Conservation (phyloP, 1,140 invertebrate genomes). For the Monochamus saltuarius region DNA sequence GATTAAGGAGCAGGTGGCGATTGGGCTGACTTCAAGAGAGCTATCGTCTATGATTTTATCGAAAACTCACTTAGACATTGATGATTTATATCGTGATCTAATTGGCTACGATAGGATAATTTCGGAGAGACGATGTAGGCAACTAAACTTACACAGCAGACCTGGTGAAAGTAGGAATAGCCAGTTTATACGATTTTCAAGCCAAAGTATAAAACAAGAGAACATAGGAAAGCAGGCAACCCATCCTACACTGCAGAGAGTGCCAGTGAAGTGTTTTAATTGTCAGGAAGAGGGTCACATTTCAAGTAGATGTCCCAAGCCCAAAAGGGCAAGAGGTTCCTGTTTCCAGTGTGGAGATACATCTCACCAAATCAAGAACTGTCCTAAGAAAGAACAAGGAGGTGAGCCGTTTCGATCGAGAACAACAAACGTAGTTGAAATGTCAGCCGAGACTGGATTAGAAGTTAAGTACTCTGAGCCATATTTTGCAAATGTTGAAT, state of each 20-base stretch:
- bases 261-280: constrained; percentile 15
- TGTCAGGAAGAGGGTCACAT: constrained; percentile 16
- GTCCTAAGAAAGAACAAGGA: neutral
- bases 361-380: neutral
- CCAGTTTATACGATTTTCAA: too few relatives aligned
- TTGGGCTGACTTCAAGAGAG: constrained; percentile 27
- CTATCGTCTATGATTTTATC: constrained; percentile 11
- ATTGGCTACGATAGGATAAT: constrained; percentile 14
- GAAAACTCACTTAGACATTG: constrained; percentile 15
- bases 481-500: too few relatives aligned
- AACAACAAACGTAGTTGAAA: too few relatives aligned
- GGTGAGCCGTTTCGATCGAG: too few relatives aligned
- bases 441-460: too few relatives aligned
- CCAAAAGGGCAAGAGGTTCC: constrained; percentile 7
- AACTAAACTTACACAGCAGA: too few relatives aligned
- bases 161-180: too few relatives aligned
- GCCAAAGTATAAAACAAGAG: too few relatives aligned
- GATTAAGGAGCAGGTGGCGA: constrained; percentile 28
- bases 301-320: constrained; percentile 8
- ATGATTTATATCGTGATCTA: constrained; percentile 19
- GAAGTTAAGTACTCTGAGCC: too few relatives aligned
- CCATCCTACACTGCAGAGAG: neutral
- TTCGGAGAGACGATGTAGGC: neutral
- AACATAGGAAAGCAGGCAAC: too few relatives aligned
- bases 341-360: constrained; percentile 19